Evolutionary conservation across 2,113 vertebrate genomes (phyloP).

Genomic region (Labeo catla): DNA sequence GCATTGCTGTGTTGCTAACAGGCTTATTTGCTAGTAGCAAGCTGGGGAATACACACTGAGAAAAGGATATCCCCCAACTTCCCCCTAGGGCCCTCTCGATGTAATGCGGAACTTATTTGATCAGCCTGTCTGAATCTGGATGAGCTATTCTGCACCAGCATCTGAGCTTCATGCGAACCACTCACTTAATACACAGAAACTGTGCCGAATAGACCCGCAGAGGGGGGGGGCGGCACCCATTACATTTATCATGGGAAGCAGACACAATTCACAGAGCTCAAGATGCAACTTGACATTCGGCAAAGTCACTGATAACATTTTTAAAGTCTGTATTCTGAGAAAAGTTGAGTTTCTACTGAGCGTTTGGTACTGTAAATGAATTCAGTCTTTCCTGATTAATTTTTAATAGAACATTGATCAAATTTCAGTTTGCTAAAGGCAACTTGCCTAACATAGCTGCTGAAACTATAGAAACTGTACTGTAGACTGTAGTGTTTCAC

Average conservation of each 20-base stretch:
- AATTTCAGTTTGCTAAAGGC: constrained; percentile 3
- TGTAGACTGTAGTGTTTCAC: background rate
- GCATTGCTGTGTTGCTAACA: constrained; percentile 37
- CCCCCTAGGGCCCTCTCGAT: constrained; percentile 14
- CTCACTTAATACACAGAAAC: background rate
- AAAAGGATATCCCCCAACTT: constrained; percentile 31
- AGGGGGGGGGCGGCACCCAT: background rate
- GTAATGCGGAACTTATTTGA: constrained; percentile 36
- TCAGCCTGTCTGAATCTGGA: constrained; percentile 21
- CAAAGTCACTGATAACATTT: background rate
- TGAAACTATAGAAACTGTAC: background rate
- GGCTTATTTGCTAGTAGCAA: constrained; percentile 16
- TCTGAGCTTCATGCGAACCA: background rate
- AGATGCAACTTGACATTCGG: background rate
- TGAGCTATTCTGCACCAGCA: background rate
- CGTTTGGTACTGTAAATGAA: background rate
- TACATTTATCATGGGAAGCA: background rate
- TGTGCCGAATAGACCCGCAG: background rate
- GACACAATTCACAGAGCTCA: background rate
- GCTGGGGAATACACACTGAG: constrained; percentile 3
- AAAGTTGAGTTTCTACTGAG: background rate
- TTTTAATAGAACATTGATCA: background rate
- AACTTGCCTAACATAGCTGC: background rate
- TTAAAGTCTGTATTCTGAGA: background rate
- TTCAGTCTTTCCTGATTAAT: background rate